Base-by-base conservation (phyloP, 2,797 vertebrate species). In the Halcyon chelicuti region DNA sequence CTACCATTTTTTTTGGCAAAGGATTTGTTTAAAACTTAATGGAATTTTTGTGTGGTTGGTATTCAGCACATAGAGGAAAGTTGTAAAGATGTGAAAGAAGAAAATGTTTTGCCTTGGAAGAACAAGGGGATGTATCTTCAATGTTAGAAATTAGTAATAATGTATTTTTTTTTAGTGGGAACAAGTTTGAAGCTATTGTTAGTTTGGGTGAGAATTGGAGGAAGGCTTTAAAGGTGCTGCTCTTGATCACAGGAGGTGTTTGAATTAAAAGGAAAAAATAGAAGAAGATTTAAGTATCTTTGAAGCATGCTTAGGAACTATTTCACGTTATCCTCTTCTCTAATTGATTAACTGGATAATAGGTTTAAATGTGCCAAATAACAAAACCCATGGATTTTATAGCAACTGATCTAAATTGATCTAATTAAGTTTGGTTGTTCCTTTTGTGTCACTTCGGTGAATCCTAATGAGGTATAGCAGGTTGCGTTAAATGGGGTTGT, bases 301-400 rank as follows among this genome's bases (percentile, higher is more conserved):
- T 70, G 81, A 88, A 90, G 66, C 37, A 52, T 2, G 54, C 90
- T 93, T 95, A 93, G 94, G 93, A 92, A 93, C 91, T 91, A 88
- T 94, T 91, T 89, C 88, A 76, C 3, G 0, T 96, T 95, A 96
- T 96, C 94, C 90, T 93, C 90, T 86, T 88, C 95, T 91, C 80
- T 96, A 96, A 96, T 96, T 96, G 92, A 94, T 93, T 97, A 96
- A 96, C 76, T 70, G 60, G 93, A 80, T 96, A 95, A 97, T 95
- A 88, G 95, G 94, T 96, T 97, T 97, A 96, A 96, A 96, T 82
- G 95, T 81, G 42, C 72, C 89, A 96, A 96, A 90, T 95, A 96
- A 91, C 85, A 96, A 96, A 96, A 55, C 89, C 86, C 62, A 18
- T 92, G 92, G 96, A 92, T 94, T 91, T 84, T 92, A 91, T 88